Percentiles rank a stretch among this genome's conserved stretches.
Evolutionary conservation across 2,797 vertebrate species (phyloP).

Genomic region (Poecilia wingei): DNA sequence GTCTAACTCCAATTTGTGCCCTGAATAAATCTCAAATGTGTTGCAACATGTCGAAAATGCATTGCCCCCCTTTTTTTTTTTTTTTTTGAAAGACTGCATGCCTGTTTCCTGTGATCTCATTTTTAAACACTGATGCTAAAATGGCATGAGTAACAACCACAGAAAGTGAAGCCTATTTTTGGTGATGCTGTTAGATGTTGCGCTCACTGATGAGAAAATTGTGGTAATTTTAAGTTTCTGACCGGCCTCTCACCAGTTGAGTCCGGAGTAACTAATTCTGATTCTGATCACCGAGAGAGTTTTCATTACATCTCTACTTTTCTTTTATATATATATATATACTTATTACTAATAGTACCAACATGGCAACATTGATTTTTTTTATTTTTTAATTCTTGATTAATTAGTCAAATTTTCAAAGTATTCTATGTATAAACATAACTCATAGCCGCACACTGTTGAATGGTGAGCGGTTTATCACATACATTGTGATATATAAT

Average conservation of each 20-base stretch:
- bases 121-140: neutral
- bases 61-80: neutral
- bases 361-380: neutral
- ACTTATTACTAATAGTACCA: neutral
- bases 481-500: slow-evolving; percentile 29
- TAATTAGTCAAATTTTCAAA: neutral
- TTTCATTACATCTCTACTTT: neutral
- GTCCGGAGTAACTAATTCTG: neutral
- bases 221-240: neutral
- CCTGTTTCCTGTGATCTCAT: neutral
- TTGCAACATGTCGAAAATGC: neutral
- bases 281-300: neutral
- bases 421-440: neutral
- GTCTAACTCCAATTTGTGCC: neutral
- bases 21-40: neutral
- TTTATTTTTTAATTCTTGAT: neutral
- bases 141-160: neutral
- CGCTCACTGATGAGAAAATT: neutral
- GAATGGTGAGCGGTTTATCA: slow-evolving; percentile 22
- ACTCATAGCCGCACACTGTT: neutral
- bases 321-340: neutral
- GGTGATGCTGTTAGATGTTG: neutral
- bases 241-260: neutral
- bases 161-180: neutral
- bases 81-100: neutral